phyloP scores from a whole-genome alignment of 2,888 invertebrate species.

The Poecilus cupreus region DNA sequence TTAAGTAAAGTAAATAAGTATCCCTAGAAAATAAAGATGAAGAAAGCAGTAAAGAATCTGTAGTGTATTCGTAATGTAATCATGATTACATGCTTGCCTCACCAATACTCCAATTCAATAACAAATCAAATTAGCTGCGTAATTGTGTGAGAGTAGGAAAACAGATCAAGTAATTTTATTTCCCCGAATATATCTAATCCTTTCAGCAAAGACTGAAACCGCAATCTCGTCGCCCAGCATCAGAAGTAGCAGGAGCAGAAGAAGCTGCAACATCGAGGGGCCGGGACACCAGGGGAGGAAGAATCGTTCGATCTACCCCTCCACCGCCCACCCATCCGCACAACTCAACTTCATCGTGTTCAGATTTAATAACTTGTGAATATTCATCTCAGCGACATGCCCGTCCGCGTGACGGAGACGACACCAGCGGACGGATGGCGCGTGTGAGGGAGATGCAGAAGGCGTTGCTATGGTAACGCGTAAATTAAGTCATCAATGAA shows the following conservation, averaged over 20 bases:
- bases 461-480: constrained; percentile 70
- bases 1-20: no score
- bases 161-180: neutral
- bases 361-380: constrained; percentile 74
- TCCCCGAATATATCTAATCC: neutral
- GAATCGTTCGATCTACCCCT: constrained; percentile 47
- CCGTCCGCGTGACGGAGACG: constrained; percentile 66
- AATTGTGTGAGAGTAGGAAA: neutral
- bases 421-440: constrained; percentile 61
- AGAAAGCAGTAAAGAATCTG: no score
- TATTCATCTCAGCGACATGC: constrained; percentile 71
- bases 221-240: neutral
- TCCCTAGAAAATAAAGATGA: no score
- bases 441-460: constrained; percentile 66
- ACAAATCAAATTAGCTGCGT: neutral
- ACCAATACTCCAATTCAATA: neutral
- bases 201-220: constrained; percentile 5
- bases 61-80: neutral
- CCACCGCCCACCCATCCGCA: constrained; percentile 25
- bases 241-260: neutral
- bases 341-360: constrained; percentile 67
- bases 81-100: neutral
- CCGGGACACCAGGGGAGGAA: neutral
- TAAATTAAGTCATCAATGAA: constrained; percentile 73
- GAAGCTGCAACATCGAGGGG: neutral